Conservation (phyloP, 1,140 invertebrate genomes). For the Lasioglossum albipes region DNA sequence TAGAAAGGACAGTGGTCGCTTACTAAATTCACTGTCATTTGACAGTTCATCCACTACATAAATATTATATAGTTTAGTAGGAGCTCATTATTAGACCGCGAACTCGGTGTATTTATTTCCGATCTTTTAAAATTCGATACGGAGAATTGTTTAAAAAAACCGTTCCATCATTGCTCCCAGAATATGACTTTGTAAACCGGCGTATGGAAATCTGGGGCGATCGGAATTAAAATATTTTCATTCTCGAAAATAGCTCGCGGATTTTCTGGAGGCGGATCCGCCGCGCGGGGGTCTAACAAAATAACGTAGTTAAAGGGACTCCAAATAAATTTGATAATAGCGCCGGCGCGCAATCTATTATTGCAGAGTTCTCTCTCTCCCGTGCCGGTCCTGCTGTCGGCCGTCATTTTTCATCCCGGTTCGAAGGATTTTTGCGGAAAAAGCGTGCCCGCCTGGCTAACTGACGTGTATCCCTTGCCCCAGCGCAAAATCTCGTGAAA, state of each 20-base stretch:
- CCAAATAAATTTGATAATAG: slow-evolving; percentile 10
- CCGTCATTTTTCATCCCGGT: slow-evolving; percentile 58
- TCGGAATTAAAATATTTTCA: too few species aligned
- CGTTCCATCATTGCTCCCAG: too few species aligned
- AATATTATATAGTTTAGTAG: too few species aligned
- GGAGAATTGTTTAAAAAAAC: too few species aligned
- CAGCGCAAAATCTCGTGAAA: slow-evolving; percentile 5
- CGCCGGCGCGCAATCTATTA: slow-evolving; percentile 51
- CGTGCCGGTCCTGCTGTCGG: slow-evolving; percentile 29
- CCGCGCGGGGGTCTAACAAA: background rate
- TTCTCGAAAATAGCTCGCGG: background rate
- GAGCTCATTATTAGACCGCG: too few species aligned
- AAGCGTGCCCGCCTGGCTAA: background rate
- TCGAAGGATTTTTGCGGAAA: slow-evolving; percentile 49
- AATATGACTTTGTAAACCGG: too few species aligned
- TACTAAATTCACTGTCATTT: too few species aligned
- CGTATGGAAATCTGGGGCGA: too few species aligned
- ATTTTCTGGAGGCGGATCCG: background rate
- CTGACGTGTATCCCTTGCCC: background rate
- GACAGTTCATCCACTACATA: too few species aligned
- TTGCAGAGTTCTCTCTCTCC: slow-evolving; percentile 33
- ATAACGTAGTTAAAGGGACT: slow-evolving; percentile 2
- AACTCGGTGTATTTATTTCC: too few species aligned
- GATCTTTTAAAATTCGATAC: too few species aligned
- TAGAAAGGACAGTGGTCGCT: too few species aligned